These are phyloP conservation scores for Rallus crepitans DNA, from an alignment of 2,797 vertebrate genomes.

Conservation along the genomic window DNA sequence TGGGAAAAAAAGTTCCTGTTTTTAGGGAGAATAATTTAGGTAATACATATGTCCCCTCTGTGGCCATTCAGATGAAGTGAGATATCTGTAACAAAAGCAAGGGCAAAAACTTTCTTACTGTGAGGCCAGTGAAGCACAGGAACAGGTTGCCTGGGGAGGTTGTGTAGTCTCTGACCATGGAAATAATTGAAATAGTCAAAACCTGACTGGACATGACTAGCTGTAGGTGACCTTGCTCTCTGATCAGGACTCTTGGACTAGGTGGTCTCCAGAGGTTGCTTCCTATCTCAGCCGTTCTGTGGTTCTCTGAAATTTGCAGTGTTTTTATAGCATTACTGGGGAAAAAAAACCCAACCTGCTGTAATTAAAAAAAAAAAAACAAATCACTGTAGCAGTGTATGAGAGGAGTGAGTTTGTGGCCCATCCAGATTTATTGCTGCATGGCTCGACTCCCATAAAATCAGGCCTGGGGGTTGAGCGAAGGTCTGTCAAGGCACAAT, in stretches of 20 bases:
- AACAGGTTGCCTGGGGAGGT: neutral
- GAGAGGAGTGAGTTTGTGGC: too few relatives aligned
- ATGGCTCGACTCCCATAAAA: too few relatives aligned
- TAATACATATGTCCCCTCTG: neutral
- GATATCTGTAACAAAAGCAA: neutral
- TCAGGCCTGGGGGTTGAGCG: too few relatives aligned
- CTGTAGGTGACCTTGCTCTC: neutral
- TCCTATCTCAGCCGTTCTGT: neutral
- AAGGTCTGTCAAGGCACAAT: too few relatives aligned
- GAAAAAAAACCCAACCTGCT: neutral
- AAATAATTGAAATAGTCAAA: neutral
- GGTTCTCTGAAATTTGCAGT: neutral
- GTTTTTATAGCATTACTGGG: neutral
- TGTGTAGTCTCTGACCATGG: neutral
- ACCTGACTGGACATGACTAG: rapidly evolving
- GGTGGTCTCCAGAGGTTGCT: neutral
- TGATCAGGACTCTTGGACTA: neutral
- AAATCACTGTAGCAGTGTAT: too few relatives aligned
- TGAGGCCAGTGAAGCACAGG: neutral
- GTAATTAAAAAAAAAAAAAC: neutral
- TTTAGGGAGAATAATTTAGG: neutral
- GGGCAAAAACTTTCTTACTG: neutral
- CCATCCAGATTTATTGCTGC: too few relatives aligned
- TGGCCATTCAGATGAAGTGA: neutral
- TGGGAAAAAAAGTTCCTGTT: neutral